A percentile compares a stretch with the other conserved stretches of the same genome.
phyloP scores from a whole-genome alignment of 2,113 vertebrate species.

The Ondatra zibethicus region DNA sequence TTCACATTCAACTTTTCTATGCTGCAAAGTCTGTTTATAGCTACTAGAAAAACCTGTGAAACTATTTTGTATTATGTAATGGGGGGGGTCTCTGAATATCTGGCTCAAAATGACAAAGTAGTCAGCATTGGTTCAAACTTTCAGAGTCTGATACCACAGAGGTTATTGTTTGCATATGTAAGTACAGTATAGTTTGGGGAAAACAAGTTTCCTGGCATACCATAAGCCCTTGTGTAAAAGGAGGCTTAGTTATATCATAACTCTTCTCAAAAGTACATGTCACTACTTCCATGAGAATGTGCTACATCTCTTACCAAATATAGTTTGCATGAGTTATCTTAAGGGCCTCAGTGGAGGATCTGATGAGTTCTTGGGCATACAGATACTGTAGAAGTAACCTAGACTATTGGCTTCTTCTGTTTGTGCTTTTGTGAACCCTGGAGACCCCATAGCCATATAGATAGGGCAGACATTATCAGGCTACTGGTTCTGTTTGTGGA shows the following conservation, averaged over 20 bases:
- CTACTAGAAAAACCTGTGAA: accelerated
- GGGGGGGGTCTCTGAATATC: neutral
- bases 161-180: neutral
- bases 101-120: neutral
- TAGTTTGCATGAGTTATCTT: neutral
- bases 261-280: neutral
- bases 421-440: neutral
- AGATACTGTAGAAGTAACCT: neutral
- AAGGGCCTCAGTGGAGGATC: neutral
- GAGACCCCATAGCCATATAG: neutral
- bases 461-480: neutral
- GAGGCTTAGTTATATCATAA: neutral
- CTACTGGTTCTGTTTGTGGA: neutral
- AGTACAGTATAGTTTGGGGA: neutral
- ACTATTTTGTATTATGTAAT: neutral
- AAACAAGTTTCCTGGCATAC: neutral
- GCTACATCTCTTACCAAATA: neutral
- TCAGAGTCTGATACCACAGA: neutral
- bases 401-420: neutral
- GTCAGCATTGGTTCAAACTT: neutral
- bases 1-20: neutral
- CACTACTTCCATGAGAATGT: neutral
- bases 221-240: neutral
- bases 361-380: neutral
- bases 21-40: neutral